phyloP scores from a whole-genome alignment of 2,113 vertebrate genomes.

The Alces alces region DNA sequence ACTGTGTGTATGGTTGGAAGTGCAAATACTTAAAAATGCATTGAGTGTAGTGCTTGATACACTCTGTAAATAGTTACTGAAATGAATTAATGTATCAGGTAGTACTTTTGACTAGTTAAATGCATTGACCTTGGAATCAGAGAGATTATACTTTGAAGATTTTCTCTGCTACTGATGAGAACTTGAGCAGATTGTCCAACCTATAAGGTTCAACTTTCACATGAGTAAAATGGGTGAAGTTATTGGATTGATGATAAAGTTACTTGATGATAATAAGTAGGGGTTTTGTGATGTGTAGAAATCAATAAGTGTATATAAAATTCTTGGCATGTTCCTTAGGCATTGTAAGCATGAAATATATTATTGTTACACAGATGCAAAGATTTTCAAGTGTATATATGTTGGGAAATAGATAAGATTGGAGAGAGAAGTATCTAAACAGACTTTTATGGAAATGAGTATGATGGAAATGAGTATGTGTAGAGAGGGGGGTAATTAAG shows the following conservation, averaged over 20 bases:
- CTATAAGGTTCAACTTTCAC: background rate
- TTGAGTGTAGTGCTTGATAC: background rate
- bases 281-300: background rate
- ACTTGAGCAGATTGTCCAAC: background rate
- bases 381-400: background rate
- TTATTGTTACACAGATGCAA: background rate
- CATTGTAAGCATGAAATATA: background rate
- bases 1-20: rapidly evolving
- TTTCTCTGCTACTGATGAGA: background rate
- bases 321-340: background rate
- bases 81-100: too few species aligned
- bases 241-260: background rate
- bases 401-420: background rate
- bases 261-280: background rate
- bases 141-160: background rate
- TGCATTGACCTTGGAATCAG: background rate
- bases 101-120: background rate
- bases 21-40: background rate
- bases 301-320: background rate
- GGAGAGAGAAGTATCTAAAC: background rate
- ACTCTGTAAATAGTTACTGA: background rate
- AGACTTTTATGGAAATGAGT: background rate
- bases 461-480: background rate
- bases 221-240: background rate
- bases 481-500: background rate